Base-by-base conservation (phyloP, 37 sponge, comb jelly and placozoan species). In the Eunapius fragilis region DNA sequence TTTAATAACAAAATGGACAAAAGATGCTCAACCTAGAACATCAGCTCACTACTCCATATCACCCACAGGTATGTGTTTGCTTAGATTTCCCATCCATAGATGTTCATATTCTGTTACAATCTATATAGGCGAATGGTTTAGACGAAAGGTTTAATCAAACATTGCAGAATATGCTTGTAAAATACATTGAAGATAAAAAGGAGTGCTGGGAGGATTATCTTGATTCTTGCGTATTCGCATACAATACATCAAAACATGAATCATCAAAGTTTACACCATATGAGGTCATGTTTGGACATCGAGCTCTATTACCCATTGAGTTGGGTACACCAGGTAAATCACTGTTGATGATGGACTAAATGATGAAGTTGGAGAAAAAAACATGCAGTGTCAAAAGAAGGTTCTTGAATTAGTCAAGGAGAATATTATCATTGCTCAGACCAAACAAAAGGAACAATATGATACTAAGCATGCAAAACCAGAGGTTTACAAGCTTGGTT, bases 211-310 rank as follows among this genome's bases (percentile, higher is more conserved):
- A 27, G 24, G 31, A 24, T 75, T 23, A 32, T 37, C 31, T 41
- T 9, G 41, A 41, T 41, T 41, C 3, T 41, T 89, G 85, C 68
- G 49, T 89, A n/a, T 89, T 70, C 86, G 84, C 89, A 19, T 83
- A 83, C 84, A 88, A 88, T 70, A 88, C 89, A 31, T 75, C 89
- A 33, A n/a, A 31, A 31, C 90, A 89, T 32, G 90, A 89, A 34
- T 89, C 85, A 25, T 68, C 85, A 45, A 49, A 74, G n/a, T 89
- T 71, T 80, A 73, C 85, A 12, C 90, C 90, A 70, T 89, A 85
- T 89, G 68, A 89, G 71, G 36, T 89, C 45, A 89, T 89, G 90
- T 85, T 89, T 47, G 80, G 80, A 27, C 37, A 75, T 37, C 17
- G 28, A 79, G 90, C 85, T 37, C 27, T 50, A 10, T 25, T 89